These are phyloP conservation scores for Micoletzkya japonica DNA, from an alignment of 2,888 invertebrate species.

Conservation along the genomic window DNA sequence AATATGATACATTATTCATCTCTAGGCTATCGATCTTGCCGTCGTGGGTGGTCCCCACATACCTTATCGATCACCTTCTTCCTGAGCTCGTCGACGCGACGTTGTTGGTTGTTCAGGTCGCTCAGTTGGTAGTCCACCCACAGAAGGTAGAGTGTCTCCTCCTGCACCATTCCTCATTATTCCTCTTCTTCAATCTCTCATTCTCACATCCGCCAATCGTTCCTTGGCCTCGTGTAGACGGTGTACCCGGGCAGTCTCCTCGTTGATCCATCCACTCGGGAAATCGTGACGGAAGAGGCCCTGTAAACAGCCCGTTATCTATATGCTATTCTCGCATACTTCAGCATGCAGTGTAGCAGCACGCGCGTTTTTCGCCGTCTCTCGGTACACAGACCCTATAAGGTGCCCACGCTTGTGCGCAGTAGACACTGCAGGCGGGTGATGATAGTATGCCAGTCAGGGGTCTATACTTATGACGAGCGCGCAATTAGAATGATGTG, in stretches of 20 bases:
- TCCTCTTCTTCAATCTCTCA: neutral
- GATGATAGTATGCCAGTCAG: too few species aligned
- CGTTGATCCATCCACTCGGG: neutral
- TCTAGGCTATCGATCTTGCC: neutral
- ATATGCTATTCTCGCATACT: too few species aligned
- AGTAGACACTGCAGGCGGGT: too few species aligned
- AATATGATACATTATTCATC: neutral
- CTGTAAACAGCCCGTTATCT: neutral
- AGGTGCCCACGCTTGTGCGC: too few species aligned
- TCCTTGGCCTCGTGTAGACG: neutral
- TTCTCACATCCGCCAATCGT: neutral
- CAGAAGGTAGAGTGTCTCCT: neutral
- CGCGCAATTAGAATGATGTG: too few species aligned
- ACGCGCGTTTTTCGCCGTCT: neutral
- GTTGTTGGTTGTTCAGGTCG: neutral
- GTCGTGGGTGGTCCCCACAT: neutral
- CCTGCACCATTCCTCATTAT: neutral
- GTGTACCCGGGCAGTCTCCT: neutral
- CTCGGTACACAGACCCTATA: too few species aligned
- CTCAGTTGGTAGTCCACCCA: neutral
- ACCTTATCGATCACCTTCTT: neutral
- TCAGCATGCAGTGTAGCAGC: neutral
- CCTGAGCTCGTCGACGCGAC: neutral
- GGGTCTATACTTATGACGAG: too few species aligned
- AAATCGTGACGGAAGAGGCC: neutral